Base-by-base conservation (phyloP, 2,888 invertebrate genomes). In the Fragum sueziense region DNA sequence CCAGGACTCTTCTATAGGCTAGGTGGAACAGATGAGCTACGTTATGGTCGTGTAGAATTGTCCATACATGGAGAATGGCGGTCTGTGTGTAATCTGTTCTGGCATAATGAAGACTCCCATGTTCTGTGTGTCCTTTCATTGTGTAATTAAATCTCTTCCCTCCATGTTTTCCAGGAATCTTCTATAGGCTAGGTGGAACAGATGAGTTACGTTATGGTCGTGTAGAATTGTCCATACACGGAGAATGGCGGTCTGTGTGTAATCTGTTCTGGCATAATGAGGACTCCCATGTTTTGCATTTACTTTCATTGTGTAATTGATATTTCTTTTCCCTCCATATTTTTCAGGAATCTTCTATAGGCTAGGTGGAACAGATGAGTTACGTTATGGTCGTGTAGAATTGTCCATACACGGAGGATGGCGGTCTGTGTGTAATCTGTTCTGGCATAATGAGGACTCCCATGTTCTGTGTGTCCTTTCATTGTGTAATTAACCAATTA, bases 371-470 rank as follows among this genome's bases (percentile, higher is more conserved):
- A 80, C 75, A 6, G 77, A 69, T 0, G 86, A 86, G 31, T 59
- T 76, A 0, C 76, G 80, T 14, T 85, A 79, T 67, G 89, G 90
- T 1, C 81, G 88, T 9, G 93, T 96, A 9, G 96, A 96, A 94
- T 95, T 96, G 1, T 95, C 95, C 93, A 94, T 96, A 95, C 91
- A 93, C 78, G 91, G 93, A 75, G 95, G 95, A 1, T 96, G 95
- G 95, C 96, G 96, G 0, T 95, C 95, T 80, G 94, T 96, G 7
- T 96, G 96, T 91, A 96, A 96, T 89, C 96, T 96, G 85, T 94
- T 95, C 85, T 96, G 96, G 90, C 95, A 95, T 20, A 91, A 95
- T 80, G 94, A 93, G 29, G 95, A 96, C 86, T 96, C 96, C 0
- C 94, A 95, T 86, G 96, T 96, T 0, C 70, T 88, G 27, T 89